These are phyloP conservation scores for Toxostoma redivivum DNA, from an alignment of 2,113 vertebrate genomes.

Conservation along the genomic window DNA sequence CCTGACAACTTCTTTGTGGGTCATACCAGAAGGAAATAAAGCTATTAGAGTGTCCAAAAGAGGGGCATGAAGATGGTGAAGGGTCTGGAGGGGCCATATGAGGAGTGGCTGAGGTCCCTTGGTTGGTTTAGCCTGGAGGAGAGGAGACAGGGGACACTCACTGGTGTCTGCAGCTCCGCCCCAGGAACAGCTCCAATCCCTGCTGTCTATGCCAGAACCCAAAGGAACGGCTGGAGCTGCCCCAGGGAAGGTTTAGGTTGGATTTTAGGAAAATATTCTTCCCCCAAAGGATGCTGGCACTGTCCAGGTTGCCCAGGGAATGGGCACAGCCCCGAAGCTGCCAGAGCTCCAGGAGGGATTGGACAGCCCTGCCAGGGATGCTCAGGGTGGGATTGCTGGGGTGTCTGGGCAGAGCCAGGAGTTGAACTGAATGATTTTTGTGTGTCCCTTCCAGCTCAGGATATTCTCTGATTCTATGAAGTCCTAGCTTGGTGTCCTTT, in stretches of 20 bases:
- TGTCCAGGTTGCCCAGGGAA: not conserved
- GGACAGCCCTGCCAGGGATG: accelerated
- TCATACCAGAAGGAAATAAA: not conserved
- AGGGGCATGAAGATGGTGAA: not conserved
- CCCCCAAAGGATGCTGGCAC: not conserved
- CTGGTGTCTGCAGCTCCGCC: not conserved
- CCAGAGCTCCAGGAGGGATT: not conserved
- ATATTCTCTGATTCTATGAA: not conserved
- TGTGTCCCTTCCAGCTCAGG: not conserved
- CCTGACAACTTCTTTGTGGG: not conserved
- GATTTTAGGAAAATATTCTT: accelerated
- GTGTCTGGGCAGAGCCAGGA: not conserved
- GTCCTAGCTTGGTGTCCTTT: not conserved
- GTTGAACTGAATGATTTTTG: accelerated
- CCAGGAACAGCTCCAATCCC: not conserved
- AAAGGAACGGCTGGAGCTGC: accelerated
- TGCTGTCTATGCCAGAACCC: not conserved
- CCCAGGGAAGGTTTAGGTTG: accelerated
- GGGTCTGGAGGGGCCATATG: not conserved
- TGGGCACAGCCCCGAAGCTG: accelerated
- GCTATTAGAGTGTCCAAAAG: not conserved
- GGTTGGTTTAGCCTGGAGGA: not conserved
- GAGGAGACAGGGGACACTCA: not conserved
- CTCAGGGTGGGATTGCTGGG: not conserved
- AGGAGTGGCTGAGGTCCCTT: not conserved